phyloP scores from a whole-genome alignment of 2,113 vertebrate species.

The Oreocharis arfaki region DNA sequence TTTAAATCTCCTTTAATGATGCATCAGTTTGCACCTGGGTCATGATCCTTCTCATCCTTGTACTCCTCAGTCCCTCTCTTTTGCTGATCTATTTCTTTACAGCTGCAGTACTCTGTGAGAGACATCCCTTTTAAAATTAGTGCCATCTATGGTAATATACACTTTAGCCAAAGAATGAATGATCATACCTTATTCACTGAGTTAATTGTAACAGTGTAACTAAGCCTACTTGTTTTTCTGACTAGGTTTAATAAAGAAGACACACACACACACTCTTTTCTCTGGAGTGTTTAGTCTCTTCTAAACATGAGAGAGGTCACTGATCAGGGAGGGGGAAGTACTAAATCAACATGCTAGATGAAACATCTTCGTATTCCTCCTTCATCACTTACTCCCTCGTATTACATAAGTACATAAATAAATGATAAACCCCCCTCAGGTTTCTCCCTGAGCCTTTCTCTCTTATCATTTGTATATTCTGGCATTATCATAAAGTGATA shows the following conservation, averaged over 20 bases:
- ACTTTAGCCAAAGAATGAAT: neutral
- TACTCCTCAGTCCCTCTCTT: neutral
- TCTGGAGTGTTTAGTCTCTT: neutral
- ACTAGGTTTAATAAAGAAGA: neutral
- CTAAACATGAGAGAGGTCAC: neutral
- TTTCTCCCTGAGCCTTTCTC: neutral
- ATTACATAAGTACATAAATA: constrained; percentile 24
- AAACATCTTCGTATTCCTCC: constrained; percentile 8
- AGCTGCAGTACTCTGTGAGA: neutral
- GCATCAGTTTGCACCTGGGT: neutral
- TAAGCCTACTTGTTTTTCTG: neutral
- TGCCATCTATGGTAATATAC: neutral
- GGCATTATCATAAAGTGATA: constrained; percentile 13
- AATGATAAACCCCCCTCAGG: neutral
- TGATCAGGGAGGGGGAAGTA: neutral
- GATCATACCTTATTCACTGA: neutral
- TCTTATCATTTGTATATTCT: constrained; percentile 20
- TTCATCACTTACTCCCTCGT: neutral
- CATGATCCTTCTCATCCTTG: neutral
- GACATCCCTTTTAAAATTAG: neutral
- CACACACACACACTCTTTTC: neutral
- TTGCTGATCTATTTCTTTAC: neutral
- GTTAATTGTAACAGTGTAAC: neutral
- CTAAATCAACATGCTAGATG: constrained; percentile 1
- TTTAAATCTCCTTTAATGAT: neutral